Evolutionary conservation across 2,797 vertebrate species (phyloP), one percentile per base, ranked within the genome.

Genomic region (Ctenochaetus hawaiiensis): DNA sequence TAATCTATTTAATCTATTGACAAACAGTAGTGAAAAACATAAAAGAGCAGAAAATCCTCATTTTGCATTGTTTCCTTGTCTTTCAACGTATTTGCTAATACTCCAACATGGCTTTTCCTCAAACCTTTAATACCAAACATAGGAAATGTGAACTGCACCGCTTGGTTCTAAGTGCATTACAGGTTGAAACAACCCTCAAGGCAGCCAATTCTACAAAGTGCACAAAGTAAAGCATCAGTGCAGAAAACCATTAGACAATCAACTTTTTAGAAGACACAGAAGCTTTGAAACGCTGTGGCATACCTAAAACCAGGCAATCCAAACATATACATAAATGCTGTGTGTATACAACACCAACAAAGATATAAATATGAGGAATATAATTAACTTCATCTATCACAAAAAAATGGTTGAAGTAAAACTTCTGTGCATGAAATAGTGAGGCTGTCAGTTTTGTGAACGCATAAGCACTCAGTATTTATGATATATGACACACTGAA

Each of bases 401-500:
- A 11, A 51, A 59, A 48, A 72, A 56, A 45, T 79, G 37, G 62
- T 4, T 12, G 18, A 63, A 81, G 45, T 18, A 20, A 4, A 48
- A 52, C 13, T 20, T 45, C 10, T 37, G 66, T 64, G 60, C 23
- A 16, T 22, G 41, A 70, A 66, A 62, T 47, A 41, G 26, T 5
- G 11, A 2, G 0, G 5, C 11, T 43, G 77, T 57, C 34, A 44
- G 58, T 5, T 79, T 44, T 73, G 20, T 67, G 64, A 78, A 72
- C 18, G 23, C 5, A 11, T 53, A 57, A 77, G 61, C 60, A 67
- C 68, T 51, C 10, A 23, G 20, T 54, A 56, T 80, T 71, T 73
- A 81, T 81, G 59, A 83, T 59, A 17, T 34, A 58, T 66, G 72
- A 63, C 65, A 83, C 61, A 44, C 11, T 61, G 30, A 72, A 45